Base-by-base conservation (phyloP, 1,140 invertebrate genomes). In the Lasioglossum baleicum region DNA sequence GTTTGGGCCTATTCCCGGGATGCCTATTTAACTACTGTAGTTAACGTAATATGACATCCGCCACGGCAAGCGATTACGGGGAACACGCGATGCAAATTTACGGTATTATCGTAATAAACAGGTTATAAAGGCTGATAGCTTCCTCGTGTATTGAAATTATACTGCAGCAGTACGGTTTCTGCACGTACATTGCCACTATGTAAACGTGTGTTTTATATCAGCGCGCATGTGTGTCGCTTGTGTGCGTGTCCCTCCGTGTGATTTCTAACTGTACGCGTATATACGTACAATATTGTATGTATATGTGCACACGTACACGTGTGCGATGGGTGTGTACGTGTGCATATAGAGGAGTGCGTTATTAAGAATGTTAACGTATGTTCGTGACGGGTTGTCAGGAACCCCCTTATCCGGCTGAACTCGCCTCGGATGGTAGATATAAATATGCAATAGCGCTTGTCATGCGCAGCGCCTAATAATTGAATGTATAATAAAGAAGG, bases 401-500 rank as follows among this genome's bases (percentile, higher is more conserved):
- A 86, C 83, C 81, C 84, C 79, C 84, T 87, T 88, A 86, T 87
- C 84, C 81, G 76, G 82, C 80, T 85, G 84, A 88, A 86, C 79
- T 82, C 81, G 84, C 82, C 71, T 89, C 84, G 84, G 75, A 83
- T 84, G 80, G 81, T 85, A 86, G 88, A 90, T 92, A 92, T 92
- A 92, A 92, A 92, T 92, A 92, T 92, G 91, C 91, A 92, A 92
- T 90, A 91, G 90, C 80, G 87, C 89, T 91, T 92, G 91, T 92
- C 91, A 91, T 89, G 89, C 87, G 88, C 91, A 92, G 91, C 88
- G 88, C 88, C 91, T 92, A 92, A 92, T 92, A 92, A 92, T 92
- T 92, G 91, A 92, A 92, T 92, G 91, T 92, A 92, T 92, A 92
- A 92, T 92, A 92, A 92, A 92, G 91, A 92, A 90, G 91, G 91